A percentile compares a stretch with the other conserved stretches of the same genome.
Evolutionary conservation across 2,797 vertebrate genomes (phyloP).

Genomic region (Alfaro cultratus): DNA sequence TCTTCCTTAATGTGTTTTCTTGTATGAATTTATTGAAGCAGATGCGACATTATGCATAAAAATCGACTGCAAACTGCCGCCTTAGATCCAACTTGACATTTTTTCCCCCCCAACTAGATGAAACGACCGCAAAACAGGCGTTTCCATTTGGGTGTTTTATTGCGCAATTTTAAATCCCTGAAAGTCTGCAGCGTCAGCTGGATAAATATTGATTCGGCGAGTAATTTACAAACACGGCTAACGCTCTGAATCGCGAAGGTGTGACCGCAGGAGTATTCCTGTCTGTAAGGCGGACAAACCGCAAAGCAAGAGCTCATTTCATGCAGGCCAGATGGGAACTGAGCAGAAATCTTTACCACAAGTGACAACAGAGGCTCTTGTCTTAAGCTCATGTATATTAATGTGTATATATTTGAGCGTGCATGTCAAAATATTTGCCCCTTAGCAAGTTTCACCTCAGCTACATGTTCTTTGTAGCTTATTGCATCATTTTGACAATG

Average conservation of each 20-base stretch:
- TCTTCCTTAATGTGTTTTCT: neutral
- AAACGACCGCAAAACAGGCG: neutral
- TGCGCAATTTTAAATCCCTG: neutral
- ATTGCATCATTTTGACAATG: neutral
- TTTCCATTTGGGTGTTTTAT: conserved; percentile 1
- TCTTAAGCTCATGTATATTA: neutral
- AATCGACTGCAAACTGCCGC: neutral
- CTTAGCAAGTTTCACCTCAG: neutral
- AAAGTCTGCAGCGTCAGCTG: neutral
- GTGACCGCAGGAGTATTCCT: neutral
- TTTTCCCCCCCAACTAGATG: neutral
- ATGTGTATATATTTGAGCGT: neutral
- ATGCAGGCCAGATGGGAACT: conserved; percentile 19
- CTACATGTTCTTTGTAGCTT: neutral
- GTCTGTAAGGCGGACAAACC: conserved; percentile 4
- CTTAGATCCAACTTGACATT: neutral
- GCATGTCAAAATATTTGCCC: neutral
- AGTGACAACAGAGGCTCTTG: neutral
- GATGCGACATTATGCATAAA: neutral
- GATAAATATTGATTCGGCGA: neutral
- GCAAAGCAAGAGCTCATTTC: neutral
- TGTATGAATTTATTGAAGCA: neutral
- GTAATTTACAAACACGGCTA: conserved; percentile 5
- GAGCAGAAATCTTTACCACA: conserved; percentile 18
- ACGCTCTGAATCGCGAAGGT: neutral